Percentiles rank a stretch among this genome's conserved stretches.
Evolutionary conservation across 2,888 invertebrate genomes (phyloP).

Genomic region (Tribolium freemani): DNA sequence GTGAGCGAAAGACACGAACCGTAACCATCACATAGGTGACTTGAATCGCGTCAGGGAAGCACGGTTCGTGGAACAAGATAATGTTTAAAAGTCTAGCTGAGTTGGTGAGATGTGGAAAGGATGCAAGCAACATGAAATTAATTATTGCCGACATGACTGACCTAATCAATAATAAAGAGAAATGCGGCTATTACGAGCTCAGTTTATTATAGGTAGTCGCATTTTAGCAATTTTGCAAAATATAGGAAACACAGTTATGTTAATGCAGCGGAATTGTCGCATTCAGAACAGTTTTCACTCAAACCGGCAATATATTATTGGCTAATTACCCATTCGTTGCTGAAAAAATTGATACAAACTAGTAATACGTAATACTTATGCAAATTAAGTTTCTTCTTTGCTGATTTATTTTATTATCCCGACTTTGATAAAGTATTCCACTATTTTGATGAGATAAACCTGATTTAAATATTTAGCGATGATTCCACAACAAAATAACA

Average conservation of each 20-base stretch:
- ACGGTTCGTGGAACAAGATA: conserved; percentile 37
- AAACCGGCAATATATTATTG: background rate
- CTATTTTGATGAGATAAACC: background rate
- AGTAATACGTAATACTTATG: background rate
- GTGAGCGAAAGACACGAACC: conserved; percentile 23
- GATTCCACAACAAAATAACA: background rate
- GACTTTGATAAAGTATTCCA: background rate
- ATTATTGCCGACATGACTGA: background rate
- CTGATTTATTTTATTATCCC: background rate
- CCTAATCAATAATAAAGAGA: conserved; percentile 1
- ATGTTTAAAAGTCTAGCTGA: conserved; percentile 19
- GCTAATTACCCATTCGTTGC: background rate
- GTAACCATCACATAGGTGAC: conserved; percentile 29
- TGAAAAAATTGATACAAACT: background rate
- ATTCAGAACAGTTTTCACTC: background rate
- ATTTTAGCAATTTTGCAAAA: background rate
- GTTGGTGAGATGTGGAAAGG: conserved; percentile 4
- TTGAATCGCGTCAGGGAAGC: conserved; percentile 35
- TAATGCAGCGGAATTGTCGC: background rate
- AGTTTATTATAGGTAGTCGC: no score
- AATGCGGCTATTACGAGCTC: background rate
- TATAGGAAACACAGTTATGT: background rate
- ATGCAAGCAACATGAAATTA: background rate
- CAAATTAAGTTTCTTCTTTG: background rate
- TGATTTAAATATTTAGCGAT: background rate